A percentile compares a stretch with the other conserved stretches of the same genome.
Evolutionary conservation across 30 jellyfish, hydroid and myxozoan species (phyloP).

Genomic region (Hydractinia echinata): DNA sequence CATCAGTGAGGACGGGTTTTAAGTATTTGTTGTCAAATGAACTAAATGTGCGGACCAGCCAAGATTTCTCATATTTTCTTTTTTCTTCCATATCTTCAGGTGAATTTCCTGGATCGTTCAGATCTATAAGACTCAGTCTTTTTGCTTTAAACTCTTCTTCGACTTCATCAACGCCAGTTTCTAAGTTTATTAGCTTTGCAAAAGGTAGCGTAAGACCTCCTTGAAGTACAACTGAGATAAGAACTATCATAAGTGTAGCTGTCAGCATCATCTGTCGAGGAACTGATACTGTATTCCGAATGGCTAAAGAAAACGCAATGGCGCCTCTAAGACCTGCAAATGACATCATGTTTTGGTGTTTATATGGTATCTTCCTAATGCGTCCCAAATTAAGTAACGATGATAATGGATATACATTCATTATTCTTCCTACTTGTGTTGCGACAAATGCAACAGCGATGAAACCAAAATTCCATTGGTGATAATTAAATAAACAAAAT

Average conservation of each 20-base stretch:
- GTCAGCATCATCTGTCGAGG: conserved; percentile 99
- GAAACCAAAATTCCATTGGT: conserved; percentile 98
- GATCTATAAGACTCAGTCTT: conserved; percentile 85
- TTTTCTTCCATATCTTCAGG: conserved; percentile 97
- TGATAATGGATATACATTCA: conserved; percentile 84
- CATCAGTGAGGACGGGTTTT: conserved; percentile 87
- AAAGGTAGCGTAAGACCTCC: conserved; percentile 98
- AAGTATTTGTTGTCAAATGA: conserved; percentile 81
- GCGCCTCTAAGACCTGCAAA: conserved; percentile 99
- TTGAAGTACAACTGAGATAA: conserved; percentile 79
- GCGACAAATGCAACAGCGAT: conserved; percentile 93
- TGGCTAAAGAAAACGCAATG: conserved; percentile 97
- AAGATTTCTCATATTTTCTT: conserved; percentile 89
- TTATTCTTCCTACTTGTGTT: conserved; percentile 84
- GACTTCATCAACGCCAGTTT: conserved; percentile 95
- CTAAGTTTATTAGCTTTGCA: conserved; percentile 81
- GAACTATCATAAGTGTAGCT: conserved; percentile 88
- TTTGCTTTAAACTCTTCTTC: conserved; percentile 99
- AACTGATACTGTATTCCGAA: conserved; percentile 93
- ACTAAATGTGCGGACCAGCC: conserved; percentile 96
- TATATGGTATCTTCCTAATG: conserved; percentile 83
- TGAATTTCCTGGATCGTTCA: conserved; percentile 80
- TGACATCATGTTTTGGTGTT: conserved; percentile 83
- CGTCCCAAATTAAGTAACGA: conserved; percentile 77
- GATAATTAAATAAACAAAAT: conserved; percentile 78